A percentile compares a stretch with the other conserved stretches of the same genome.
These are phyloP conservation scores for Apamea monoglypha DNA, from an alignment of 2,888 invertebrate species.

Conservation along the genomic window DNA sequence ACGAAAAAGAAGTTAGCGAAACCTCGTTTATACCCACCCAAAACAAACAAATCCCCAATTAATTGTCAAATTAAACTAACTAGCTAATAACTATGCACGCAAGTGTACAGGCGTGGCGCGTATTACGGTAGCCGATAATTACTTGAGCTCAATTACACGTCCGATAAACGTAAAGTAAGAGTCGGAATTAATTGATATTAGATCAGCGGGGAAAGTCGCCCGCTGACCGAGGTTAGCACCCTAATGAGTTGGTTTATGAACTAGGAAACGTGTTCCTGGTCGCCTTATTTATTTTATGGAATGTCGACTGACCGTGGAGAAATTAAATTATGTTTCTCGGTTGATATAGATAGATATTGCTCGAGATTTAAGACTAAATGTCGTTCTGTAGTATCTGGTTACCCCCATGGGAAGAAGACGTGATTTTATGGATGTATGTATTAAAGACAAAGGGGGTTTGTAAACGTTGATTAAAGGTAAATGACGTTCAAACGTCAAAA, in stretches of 20 bases:
- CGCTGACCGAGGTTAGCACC: constrained; percentile 58
- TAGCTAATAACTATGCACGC: constrained; percentile 54
- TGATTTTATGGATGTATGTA: too few species aligned
- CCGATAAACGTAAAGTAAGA: constrained; percentile 72
- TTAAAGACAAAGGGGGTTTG: not conserved
- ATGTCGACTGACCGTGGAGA: constrained; percentile 21
- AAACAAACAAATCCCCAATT: constrained; percentile 35
- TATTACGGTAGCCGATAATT: constrained; percentile 65
- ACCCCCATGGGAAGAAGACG: too few species aligned
- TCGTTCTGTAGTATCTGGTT: too few species aligned
- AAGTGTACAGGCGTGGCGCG: constrained; percentile 59
- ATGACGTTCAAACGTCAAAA: not conserved
- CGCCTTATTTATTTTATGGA: constrained; percentile 32
- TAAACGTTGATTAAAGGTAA: not conserved
- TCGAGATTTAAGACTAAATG: not conserved
- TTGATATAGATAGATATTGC: not conserved
- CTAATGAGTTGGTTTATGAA: constrained; percentile 56
- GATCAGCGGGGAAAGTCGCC: constrained; percentile 69
- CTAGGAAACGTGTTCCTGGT: constrained; percentile 44
- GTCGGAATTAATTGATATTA: constrained; percentile 69
- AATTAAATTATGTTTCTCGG: constrained; percentile 19
- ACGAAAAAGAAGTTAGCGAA: not conserved
- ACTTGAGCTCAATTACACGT: constrained; percentile 67
- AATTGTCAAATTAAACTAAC: constrained; percentile 37
- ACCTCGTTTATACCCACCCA: not conserved